A percentile compares a stretch with the other conserved stretches of the same genome.
Evolutionary conservation across 2,797 vertebrate genomes (phyloP).

Genomic region (Odontamblyopus rebecca): DNA sequence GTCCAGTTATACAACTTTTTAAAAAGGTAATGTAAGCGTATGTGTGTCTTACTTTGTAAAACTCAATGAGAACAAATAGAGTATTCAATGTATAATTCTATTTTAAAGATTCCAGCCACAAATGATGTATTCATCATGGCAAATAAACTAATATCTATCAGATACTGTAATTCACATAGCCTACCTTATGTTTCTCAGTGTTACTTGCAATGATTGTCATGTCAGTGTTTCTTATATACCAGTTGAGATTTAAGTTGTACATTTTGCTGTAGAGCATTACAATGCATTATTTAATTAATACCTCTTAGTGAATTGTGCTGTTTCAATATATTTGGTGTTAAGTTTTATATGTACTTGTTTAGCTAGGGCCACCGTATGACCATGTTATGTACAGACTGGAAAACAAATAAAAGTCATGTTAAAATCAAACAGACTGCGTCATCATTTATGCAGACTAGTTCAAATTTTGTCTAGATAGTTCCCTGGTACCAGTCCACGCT

Average conservation of each 20-base stretch:
- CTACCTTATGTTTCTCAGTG: constrained; percentile 45
- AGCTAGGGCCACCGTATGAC: constrained; percentile 73
- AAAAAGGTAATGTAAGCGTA: constrained; percentile 35
- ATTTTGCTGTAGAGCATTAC: constrained; percentile 49
- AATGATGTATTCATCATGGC: background rate
- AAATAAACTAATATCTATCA: background rate
- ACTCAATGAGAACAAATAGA: background rate
- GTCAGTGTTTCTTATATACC: constrained; percentile 52
- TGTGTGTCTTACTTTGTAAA: constrained; percentile 38
- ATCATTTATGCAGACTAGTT: constrained; percentile 7
- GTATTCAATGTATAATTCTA: background rate
- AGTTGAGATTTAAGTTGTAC: constrained; percentile 57
- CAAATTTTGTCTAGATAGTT: constrained; percentile 84
- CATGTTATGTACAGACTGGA: constrained; percentile 83
- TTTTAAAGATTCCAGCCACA: background rate
- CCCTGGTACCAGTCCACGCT: constrained; percentile 86
- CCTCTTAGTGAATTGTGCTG: constrained; percentile 63
- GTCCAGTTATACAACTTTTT: constrained; percentile 36
- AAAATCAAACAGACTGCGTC: constrained; percentile 24
- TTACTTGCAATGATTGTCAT: constrained; percentile 40
- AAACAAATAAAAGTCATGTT: constrained; percentile 81
- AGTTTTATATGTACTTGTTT: constrained; percentile 71
- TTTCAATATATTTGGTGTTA: constrained; percentile 52
- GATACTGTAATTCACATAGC: constrained; percentile 30
- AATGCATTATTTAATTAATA: constrained; percentile 69